These are phyloP conservation scores for Platypus cylindrus DNA, from an alignment of 2,888 invertebrate genomes.

Conservation along the genomic window DNA sequence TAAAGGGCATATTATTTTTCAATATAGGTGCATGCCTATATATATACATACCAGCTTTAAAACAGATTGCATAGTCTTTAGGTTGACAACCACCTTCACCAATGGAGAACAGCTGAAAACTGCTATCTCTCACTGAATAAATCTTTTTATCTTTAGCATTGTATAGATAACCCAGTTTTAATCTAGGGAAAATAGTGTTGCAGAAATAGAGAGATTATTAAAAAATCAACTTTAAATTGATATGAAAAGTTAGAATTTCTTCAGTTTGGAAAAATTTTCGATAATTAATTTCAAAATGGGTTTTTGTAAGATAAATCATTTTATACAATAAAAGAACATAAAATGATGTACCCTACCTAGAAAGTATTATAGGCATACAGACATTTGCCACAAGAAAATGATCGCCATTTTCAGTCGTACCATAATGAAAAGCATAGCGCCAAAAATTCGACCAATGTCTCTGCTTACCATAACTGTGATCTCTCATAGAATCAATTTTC, in stretches of 20 bases:
- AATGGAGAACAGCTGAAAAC: slow-evolving; percentile 46
- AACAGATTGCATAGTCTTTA: slow-evolving; percentile 47
- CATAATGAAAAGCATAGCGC: slow-evolving; percentile 57
- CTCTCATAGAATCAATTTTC: slow-evolving; percentile 49
- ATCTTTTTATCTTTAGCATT: slow-evolving; percentile 32
- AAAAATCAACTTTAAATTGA: neutral
- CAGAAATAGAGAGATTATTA: neutral
- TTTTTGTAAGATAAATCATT: slow-evolving; percentile 1
- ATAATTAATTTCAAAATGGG: neutral
- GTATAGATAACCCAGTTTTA: slow-evolving; percentile 51
- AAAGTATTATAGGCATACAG: slow-evolving; percentile 48
- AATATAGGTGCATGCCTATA: neutral
- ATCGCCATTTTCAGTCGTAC: slow-evolving; percentile 55
- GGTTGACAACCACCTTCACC: slow-evolving; percentile 48
- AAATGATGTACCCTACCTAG: slow-evolving; percentile 42
- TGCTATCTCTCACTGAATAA: slow-evolving; percentile 36
- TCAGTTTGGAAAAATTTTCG: neutral
- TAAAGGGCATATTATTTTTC: no score
- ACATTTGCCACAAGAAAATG: slow-evolving; percentile 48
- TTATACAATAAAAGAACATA: no score
- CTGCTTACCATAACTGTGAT: slow-evolving; percentile 52
- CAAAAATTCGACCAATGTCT: slow-evolving; percentile 56
- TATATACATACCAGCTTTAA: slow-evolving; percentile 40
- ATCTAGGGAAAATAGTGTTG: no score
- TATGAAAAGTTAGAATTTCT: neutral